Evolutionary conservation across 2,113 vertebrate genomes (phyloP).

Genomic region (Plotosus lineatus): DNA sequence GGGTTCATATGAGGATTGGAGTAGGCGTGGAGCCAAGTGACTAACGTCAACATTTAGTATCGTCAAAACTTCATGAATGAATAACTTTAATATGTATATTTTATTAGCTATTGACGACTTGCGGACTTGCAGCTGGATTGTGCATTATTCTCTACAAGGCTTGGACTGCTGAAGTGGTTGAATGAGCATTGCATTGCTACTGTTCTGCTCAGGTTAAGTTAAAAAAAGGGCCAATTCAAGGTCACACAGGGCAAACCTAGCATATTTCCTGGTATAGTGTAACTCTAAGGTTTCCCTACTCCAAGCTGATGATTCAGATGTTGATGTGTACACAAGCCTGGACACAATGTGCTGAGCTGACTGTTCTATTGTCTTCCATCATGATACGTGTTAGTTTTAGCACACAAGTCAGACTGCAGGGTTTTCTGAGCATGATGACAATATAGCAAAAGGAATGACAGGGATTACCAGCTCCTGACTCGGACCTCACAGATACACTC

Average conservation of each 20-base stretch:
- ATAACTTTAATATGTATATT: constrained; percentile 30
- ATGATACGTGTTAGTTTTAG: constrained; percentile 42
- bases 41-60: constrained; percentile 24
- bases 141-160: constrained; percentile 18
- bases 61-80: constrained; percentile 29
- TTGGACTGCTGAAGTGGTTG: constrained; percentile 20
- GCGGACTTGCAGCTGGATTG: background rate
- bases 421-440: constrained; percentile 34
- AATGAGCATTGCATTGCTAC: constrained; percentile 28
- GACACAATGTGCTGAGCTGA: constrained; percentile 51
- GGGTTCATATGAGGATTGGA: constrained; percentile 6
- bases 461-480: constrained; percentile 29
- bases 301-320: constrained; percentile 48
- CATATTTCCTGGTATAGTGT: constrained; percentile 23
- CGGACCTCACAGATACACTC: background rate
- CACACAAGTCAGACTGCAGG: constrained; percentile 42
- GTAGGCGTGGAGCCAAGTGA: background rate
- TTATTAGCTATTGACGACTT: background rate
- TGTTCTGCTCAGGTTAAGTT: constrained; percentile 30
- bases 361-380: constrained; percentile 52
- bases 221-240: constrained; percentile 3
- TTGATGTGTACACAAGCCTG: constrained; percentile 43
- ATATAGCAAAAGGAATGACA: constrained; percentile 23
- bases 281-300: constrained; percentile 33
- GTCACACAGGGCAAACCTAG: constrained; percentile 37